Conservation (phyloP, 2,888 invertebrate genomes). For the Brenthis ino region DNA sequence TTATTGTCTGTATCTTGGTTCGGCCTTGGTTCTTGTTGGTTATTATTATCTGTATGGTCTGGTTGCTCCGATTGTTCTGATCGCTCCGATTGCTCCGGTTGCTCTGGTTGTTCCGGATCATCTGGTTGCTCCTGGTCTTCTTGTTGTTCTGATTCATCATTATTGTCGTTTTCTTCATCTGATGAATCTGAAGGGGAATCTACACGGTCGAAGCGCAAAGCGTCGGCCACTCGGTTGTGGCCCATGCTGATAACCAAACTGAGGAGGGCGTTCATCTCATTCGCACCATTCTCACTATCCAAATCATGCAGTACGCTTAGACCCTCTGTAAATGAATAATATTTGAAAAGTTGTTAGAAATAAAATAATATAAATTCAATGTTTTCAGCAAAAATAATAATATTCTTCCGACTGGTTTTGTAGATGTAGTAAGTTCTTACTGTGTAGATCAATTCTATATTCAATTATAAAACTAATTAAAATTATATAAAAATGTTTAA, state of each 20-base stretch:
- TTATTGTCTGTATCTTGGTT: constrained; percentile 9
- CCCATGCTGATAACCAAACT: constrained; percentile 75
- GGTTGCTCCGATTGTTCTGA: constrained; percentile 26
- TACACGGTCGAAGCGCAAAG: constrained; percentile 61
- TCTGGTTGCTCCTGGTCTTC: constrained; percentile 10
- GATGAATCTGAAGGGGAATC: constrained; percentile 47
- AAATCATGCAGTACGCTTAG: constrained; percentile 63
- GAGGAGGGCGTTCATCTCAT: constrained; percentile 77
- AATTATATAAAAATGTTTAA: too few species aligned
- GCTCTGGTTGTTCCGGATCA: constrained; percentile 16
- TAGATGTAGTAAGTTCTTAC: too few species aligned
- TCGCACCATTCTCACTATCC: constrained; percentile 63
- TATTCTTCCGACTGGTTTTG: too few species aligned
- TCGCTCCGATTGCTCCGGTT: constrained; percentile 13
- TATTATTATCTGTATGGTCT: constrained; percentile 6
- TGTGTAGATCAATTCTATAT: too few species aligned
- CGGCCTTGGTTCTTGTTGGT: not conserved
- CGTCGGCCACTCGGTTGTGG: constrained; percentile 68
- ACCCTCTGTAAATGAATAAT: constrained; percentile 49
- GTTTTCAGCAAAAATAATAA: too few species aligned
- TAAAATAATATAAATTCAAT: not conserved
- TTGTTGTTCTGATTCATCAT: constrained; percentile 23
- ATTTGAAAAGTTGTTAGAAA: not conserved
- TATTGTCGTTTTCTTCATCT: constrained; percentile 45
- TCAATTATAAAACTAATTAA: too few species aligned